Base-by-base conservation (phyloP, 1,140 invertebrate species). In the Drosophila lacteicornis region DNA sequence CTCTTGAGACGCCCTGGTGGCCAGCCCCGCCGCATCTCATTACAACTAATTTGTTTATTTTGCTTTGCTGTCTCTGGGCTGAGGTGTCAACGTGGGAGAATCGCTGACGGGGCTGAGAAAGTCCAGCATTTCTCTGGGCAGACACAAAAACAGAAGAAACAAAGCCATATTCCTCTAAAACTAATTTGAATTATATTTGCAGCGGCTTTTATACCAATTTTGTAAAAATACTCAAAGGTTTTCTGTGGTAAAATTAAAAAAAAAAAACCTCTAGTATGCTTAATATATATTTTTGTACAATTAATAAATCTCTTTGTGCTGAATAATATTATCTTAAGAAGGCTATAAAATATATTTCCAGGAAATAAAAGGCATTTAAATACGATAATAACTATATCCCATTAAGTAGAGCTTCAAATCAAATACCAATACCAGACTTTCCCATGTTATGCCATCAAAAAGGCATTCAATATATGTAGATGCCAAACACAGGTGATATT, bases 21-120 rank as follows among this genome's bases (percentile, higher is more conserved):
- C 60, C 53, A 15, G 6, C 22, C 13, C 42, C 42, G 7, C 53
- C 42, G 22, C 77, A 50, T 67, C 74, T 69, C 83, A 82, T 87
- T 86, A 87, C 55, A 61, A 61, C 58, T 77, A 80, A 87, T 88
- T 80, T 88, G 84, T 87, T 88, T 80, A 75, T 57, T 80, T 78
- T 79, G 66, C 58, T 67, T 75, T 70, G 57, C 69, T 51, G 60
- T 56, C 19, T 25, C 15, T 81, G 40, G 74, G 56, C 22, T 59
- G 53, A 43, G 76, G 71, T 73, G 84, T 46, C 33, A 88, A 69
- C 80, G 69, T 84, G 80, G 74, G 77, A 80, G 84, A 75, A 51
- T 50, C 25, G 45, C 49, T 75, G 58, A 43, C 27, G 36, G 19
- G 9, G 30, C 27, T 43, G 71, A 70, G 84, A 87, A 87, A 87